Evolutionary conservation across 2,113 vertebrate species (phyloP), one percentile per base, ranked within the genome.

Genomic region (Antidorcas marsupialis): DNA sequence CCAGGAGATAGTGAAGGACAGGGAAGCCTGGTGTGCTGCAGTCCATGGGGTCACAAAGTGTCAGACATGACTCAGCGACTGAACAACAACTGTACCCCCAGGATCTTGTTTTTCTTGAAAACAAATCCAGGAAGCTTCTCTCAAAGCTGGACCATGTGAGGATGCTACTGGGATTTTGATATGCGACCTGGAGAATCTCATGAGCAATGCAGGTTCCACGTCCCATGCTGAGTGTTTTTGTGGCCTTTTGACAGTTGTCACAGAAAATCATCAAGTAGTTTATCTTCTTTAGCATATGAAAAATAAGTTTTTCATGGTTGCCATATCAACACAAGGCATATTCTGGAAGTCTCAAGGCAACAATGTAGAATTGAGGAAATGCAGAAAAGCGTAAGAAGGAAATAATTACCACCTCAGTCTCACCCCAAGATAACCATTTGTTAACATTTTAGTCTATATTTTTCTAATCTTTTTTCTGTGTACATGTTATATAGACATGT

Each of bases 381-480:
- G 10, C 71, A 64, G 82, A 74, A 23, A 95, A 79, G 2, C n/a
- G 1, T 64, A 47, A 81, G 64, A 91, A 87, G 71, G 64, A 93
- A 85, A 85, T 79, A 36, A 89, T 83, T 17, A 91, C 74, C n/a
- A 55, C 39, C 81, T 79, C 47, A 82, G 39, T 76, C 50, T 74
- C 43, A 50, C 15, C 6, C 30, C 50, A 21, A 87, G 36, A 87
- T 74, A 86, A 85, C 43, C 25, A 87, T 67, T 71, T 81, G 90
- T 50, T 90, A 96, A 67, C 21, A 64, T 79, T 88, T 87, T 78
- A 59, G 30, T 50, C 45, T 89, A 1, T 67, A 74, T 60, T 94
- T 97, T 96, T 94, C 78, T 57, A 67, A 60, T 96, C 43, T 96
- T 94, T 93, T 89, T 82, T 45, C 57, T 50, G 2, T 82, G 52